Conservation (phyloP, 1,140 invertebrate species). For the Agraylea sexmaculata region DNA sequence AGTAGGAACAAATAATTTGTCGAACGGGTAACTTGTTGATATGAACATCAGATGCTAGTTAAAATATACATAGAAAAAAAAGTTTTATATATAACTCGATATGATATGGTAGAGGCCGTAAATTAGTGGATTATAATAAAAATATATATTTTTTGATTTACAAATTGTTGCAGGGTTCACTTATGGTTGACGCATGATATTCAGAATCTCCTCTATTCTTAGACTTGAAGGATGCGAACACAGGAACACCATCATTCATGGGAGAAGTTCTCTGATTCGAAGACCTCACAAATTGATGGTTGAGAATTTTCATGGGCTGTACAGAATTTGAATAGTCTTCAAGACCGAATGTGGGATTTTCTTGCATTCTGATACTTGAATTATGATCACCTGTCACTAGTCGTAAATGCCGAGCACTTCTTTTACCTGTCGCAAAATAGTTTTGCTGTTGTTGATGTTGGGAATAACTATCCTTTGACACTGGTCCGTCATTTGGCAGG, state of each 20-base stretch:
- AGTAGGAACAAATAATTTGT: too few relatives aligned
- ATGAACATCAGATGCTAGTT: too few relatives aligned
- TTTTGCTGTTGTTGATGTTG: conserved; percentile 12
- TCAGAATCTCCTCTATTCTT: conserved; percentile 24
- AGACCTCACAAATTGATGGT: conserved; percentile 21
- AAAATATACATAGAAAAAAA: too few relatives aligned
- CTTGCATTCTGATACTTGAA: conserved; percentile 17
- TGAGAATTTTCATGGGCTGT: conserved; percentile 19
- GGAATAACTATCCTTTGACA: conserved; percentile 28
- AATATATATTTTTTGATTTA: too few relatives aligned
- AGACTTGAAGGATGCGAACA: conserved; percentile 18
- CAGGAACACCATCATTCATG: conserved; percentile 12
- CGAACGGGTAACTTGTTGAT: too few relatives aligned
- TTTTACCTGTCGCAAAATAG: conserved; percentile 3
- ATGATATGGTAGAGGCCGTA: too few relatives aligned
- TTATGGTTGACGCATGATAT: conserved; percentile 32
- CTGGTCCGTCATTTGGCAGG: conserved; percentile 24
- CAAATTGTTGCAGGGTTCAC: conserved; percentile 26
- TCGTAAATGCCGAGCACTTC: conserved; percentile 7
- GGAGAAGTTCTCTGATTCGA: conserved; percentile 27
- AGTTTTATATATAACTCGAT: too few relatives aligned
- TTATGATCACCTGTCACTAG: conserved; percentile 13
- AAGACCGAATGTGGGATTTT: conserved; percentile 27
- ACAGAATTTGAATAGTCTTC: conserved; percentile 21
- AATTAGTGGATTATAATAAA: too few relatives aligned